Evolutionary conservation across 30 jellyfish, hydroid and myxozoan genomes (phyloP).

Genomic region (Rhopilema esculentum): DNA sequence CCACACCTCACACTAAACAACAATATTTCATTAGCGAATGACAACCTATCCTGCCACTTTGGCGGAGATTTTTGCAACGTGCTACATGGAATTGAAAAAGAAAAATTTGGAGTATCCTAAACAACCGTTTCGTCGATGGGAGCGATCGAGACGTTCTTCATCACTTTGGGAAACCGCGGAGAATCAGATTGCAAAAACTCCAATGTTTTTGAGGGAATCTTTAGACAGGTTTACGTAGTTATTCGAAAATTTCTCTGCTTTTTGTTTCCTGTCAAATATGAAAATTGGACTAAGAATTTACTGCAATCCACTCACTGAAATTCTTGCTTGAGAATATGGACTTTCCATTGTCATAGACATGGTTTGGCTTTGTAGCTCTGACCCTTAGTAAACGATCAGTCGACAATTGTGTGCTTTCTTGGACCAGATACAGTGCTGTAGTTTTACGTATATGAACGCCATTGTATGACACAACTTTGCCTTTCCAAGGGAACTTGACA

Average conservation of each 20-base stretch:
- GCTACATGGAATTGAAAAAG: constrained; percentile 18
- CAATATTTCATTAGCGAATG: constrained; percentile 2
- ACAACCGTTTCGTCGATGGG: background rate
- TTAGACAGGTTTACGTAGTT: constrained; percentile 8
- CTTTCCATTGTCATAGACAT: constrained; percentile 27
- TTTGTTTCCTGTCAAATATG: constrained; percentile 32
- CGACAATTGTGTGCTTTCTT: constrained; percentile 31
- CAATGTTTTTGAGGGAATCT: constrained; percentile 15
- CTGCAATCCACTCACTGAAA: constrained; percentile 27
- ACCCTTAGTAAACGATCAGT: constrained; percentile 33
- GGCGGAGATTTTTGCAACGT: constrained; percentile 8
- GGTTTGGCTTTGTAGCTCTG: constrained; percentile 25
- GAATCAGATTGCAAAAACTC: constrained; percentile 21
- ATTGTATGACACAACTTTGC: constrained; percentile 13
- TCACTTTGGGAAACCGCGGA: constrained; percentile 16
- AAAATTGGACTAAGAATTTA: constrained; percentile 26
- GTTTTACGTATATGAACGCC: constrained; percentile 42
- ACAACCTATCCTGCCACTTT: constrained; percentile 20
- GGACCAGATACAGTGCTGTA: constrained; percentile 30
- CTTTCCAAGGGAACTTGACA: constrained; percentile 44
- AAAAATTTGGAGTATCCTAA: constrained; percentile 6
- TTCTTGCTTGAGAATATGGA: background rate
- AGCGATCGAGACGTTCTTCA: constrained; percentile 24
- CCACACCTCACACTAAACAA: background rate
- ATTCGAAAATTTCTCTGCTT: background rate